Evolutionary conservation across 2,888 invertebrate genomes (phyloP).

Genomic region (Eilema griseolum): DNA sequence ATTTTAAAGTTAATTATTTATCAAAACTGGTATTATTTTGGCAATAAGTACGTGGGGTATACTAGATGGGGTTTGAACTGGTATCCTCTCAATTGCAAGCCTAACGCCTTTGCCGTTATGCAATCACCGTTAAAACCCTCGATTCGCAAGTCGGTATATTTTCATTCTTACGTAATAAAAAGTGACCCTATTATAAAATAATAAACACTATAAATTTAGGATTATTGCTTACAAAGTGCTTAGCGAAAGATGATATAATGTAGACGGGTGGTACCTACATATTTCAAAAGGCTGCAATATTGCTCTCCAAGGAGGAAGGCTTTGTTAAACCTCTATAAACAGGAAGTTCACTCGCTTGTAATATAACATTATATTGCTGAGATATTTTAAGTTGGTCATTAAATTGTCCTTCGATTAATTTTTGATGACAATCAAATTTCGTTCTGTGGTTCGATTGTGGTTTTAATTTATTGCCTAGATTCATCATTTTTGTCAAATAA

Average conservation of each 20-base stretch:
- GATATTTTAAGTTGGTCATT: neutral
- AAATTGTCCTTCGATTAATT: neutral
- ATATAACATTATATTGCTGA: conserved; percentile 1
- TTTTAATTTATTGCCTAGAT: neutral
- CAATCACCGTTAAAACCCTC: neutral
- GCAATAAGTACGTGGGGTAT: too few relatives aligned
- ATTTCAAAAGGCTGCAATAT: neutral
- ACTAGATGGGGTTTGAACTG: neutral
- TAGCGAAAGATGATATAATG: conserved; percentile 6
- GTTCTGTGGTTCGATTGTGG: neutral
- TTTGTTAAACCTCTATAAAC: conserved; percentile 8
- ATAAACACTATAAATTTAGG: neutral
- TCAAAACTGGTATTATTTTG: neutral
- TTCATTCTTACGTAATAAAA: neutral
- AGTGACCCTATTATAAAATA: neutral
- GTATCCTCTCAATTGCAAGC: too few relatives aligned
- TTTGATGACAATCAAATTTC: neutral
- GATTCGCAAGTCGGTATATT: neutral
- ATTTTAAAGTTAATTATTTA: neutral
- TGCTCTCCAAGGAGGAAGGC: neutral
- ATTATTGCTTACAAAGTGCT: neutral
- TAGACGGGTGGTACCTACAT: conserved; percentile 6
- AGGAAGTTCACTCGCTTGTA: neutral
- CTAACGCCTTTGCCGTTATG: neutral
- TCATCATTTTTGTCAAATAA: neutral